Conservation (phyloP, 2,113 vertebrate species). For the Epinephelus fuscoguttatus region DNA sequence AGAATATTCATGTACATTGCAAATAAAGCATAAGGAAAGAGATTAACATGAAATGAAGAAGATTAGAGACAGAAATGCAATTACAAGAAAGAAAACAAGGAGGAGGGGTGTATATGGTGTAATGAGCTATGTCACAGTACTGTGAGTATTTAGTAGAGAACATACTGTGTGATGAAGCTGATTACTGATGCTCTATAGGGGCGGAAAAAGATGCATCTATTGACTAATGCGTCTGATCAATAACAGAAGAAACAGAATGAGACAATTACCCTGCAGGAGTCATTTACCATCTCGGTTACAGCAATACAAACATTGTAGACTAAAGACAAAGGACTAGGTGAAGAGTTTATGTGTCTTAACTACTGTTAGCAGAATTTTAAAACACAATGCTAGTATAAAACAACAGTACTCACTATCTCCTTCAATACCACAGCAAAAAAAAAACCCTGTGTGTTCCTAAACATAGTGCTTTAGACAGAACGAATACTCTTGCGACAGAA, state of each 20-base stretch:
- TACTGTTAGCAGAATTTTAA: too few relatives aligned
- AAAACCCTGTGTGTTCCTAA: neutral
- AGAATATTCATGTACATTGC: neutral
- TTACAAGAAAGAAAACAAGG: neutral
- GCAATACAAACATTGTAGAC: neutral
- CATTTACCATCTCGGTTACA: neutral
- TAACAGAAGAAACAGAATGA: neutral
- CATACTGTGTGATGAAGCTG: neutral
- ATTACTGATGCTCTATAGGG: neutral
- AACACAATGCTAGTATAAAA: too few relatives aligned
- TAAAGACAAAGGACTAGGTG: neutral
- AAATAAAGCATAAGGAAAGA: neutral
- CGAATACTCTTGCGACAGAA: neutral
- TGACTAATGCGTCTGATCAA: neutral
- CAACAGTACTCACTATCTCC: too few relatives aligned
- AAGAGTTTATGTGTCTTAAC: neutral
- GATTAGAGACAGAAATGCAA: neutral
- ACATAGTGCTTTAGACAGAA: neutral
- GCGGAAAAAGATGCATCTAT: neutral
- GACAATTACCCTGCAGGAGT: neutral
- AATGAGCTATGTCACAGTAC: neutral
- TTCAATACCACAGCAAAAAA: too few relatives aligned
- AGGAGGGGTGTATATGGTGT: neutral
- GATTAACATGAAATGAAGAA: neutral
- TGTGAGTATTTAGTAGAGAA: neutral